These are phyloP conservation scores for Sthenelais limicola DNA, from an alignment of 2,888 invertebrate genomes.

Conservation along the genomic window DNA sequence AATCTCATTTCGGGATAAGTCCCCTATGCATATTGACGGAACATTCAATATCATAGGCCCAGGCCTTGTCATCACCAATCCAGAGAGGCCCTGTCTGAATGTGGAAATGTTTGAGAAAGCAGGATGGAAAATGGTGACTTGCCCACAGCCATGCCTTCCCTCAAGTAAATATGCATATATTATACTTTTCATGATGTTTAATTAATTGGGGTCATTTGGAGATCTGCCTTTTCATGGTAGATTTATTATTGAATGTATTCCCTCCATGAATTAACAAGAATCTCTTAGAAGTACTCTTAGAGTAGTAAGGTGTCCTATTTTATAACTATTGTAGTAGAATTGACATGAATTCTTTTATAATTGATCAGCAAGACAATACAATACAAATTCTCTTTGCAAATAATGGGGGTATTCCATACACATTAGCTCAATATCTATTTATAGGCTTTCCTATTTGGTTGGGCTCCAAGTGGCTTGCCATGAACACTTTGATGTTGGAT, in stretches of 20 bases:
- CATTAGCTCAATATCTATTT: not conserved
- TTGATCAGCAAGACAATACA: not conserved
- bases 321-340: not conserved
- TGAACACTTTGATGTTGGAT: constrained; percentile 50
- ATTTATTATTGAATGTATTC: too few relatives aligned
- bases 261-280: too few relatives aligned
- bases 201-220: not conserved
- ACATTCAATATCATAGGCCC: constrained; percentile 53
- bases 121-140: constrained; percentile 52
- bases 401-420: not conserved
- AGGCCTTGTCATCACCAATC: constrained; percentile 51
- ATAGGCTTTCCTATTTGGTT: constrained; percentile 26
- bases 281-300: too few relatives aligned
- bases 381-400: not conserved
- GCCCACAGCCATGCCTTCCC: too few relatives aligned
- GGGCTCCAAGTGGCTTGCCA: constrained; percentile 47
- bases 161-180: too few relatives aligned
- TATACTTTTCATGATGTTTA: not conserved
- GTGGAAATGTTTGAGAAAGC: constrained; percentile 50
- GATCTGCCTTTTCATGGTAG: too few relatives aligned
- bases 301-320: not conserved
- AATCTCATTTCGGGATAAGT: constrained; percentile 49
- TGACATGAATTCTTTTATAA: not conserved
- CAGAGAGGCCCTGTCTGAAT: constrained; percentile 52
- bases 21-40: constrained; percentile 54